phyloP scores from a whole-genome alignment of 2,113 vertebrate genomes.

The Cyphomyrus plagiostoma region DNA sequence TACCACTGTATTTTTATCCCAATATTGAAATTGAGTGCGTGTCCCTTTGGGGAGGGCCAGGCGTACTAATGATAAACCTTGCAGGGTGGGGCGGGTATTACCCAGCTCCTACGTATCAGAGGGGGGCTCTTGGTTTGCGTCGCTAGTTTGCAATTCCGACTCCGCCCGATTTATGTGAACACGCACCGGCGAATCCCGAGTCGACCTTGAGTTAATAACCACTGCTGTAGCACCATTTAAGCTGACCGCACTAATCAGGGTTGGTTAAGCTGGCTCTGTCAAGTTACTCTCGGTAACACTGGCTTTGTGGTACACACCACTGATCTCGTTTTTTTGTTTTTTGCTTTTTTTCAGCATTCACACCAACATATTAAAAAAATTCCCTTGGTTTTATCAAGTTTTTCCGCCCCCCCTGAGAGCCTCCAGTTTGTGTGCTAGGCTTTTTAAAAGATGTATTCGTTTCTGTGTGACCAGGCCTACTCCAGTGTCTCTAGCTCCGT shows the following conservation, averaged over 20 bases:
- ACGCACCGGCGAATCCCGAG: neutral
- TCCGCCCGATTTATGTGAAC: neutral
- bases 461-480: slow-evolving; percentile 45
- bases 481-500: slow-evolving; percentile 39
- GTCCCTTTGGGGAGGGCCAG: neutral
- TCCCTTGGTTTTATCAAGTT: neutral
- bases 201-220: neutral
- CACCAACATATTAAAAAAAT: neutral
- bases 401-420: neutral
- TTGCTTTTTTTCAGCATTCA: neutral
- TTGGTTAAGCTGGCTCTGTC: neutral
- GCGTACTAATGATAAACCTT: neutral
- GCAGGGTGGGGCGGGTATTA: neutral
- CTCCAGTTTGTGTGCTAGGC: neutral
- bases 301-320: neutral
- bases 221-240: neutral
- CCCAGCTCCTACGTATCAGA: neutral
- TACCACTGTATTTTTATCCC: neutral
- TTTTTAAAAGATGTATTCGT: slow-evolving; percentile 25
- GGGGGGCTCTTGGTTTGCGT: neutral
- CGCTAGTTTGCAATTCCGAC: neutral
- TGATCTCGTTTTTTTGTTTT: neutral
- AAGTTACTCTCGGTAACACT: neutral
- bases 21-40: neutral
- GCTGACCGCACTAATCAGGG: neutral